Evolutionary conservation across 2,797 vertebrate genomes (phyloP), one percentile per base, ranked within the genome.

Genomic region (Enteromius mattozi): DNA sequence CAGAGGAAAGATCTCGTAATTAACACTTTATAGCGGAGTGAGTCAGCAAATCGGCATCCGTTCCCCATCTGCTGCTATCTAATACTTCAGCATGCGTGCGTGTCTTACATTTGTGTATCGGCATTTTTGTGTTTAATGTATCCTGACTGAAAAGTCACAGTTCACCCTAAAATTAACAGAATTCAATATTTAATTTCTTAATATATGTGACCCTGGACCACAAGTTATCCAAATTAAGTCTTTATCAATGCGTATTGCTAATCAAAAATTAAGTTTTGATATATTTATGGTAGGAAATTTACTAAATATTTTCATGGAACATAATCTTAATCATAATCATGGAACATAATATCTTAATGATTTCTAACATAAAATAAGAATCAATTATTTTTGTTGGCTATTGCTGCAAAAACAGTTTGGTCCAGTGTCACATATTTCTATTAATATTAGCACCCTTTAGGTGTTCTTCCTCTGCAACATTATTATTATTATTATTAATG

Each of bases 11-110:
- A 83, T 81, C 80, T 16, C 4, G 56, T 85, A 85, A 87, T 85
- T 77, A 85, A 81, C 16, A 47, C 76, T 47, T 56, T 79, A 59
- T 30, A 63, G 70, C 4, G 16, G 85, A 85, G 82, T 81, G 85
- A 88, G 87, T 88, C 87, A 87, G 85, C 87, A 86, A 56, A 84
- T 66, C 74, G 5, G 2, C 77, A 86, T 87, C 84, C 81, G 81
- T 75, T 82, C 72, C 17, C 81, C 72, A 70, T 89, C 78, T 86
- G 45, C 79, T 84, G 82, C 87, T 89, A 86, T 81, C 17, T 78
- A 81, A 87, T 83, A 51, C 83, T 68, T 77, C 51, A 59, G 21
- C n/a, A 65, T 37, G 74, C 24, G 24, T 56, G 70, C 51, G 24
- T 66, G 56, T 74, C 47, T 75, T 56, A 3, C 33, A 42, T 33